A percentile compares a stretch with the other conserved stretches of the same genome.
These are phyloP conservation scores for Pelobates fuscus DNA, from an alignment of 2,113 vertebrate species.

Conservation along the genomic window DNA sequence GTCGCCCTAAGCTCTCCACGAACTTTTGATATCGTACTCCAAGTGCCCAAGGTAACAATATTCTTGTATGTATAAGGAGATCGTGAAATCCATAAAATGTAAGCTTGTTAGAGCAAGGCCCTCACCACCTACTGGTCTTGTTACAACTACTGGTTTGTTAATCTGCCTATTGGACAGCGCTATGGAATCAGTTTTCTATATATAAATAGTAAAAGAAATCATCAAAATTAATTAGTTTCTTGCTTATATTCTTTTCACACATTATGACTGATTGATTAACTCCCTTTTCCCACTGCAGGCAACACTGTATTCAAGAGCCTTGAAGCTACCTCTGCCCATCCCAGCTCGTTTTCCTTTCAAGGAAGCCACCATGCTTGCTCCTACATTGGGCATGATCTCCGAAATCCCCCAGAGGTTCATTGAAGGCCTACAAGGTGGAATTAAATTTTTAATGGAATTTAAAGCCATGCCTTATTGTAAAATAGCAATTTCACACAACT, in stretches of 20 bases:
- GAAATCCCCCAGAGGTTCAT: constrained; percentile 17
- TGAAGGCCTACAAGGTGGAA: constrained; percentile 23
- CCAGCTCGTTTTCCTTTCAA: not conserved
- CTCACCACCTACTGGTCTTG: too few species aligned
- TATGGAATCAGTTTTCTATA: too few species aligned
- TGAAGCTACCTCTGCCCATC: constrained; percentile 16
- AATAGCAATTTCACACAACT: not conserved
- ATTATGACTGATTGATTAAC: too few species aligned
- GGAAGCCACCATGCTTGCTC: constrained; percentile 1
- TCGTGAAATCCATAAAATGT: not conserved
- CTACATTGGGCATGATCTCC: constrained; percentile 28
- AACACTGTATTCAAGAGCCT: constrained; percentile 3
- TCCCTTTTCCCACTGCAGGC: not conserved
- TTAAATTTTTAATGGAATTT: not conserved
- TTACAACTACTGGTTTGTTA: too few species aligned
- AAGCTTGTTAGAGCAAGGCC: too few species aligned
- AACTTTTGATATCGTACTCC: not conserved
- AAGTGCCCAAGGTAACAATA: constrained; percentile 27
- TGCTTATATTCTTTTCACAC: too few species aligned
- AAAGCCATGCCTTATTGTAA: not conserved
- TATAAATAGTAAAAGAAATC: too few species aligned
- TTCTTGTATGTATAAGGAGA: not conserved
- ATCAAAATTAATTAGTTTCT: too few species aligned
- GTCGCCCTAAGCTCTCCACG: constrained; percentile 30
- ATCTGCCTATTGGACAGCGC: too few species aligned